Base-by-base conservation (phyloP, 2,888 invertebrate genomes). In the Clanis bilineata region DNA sequence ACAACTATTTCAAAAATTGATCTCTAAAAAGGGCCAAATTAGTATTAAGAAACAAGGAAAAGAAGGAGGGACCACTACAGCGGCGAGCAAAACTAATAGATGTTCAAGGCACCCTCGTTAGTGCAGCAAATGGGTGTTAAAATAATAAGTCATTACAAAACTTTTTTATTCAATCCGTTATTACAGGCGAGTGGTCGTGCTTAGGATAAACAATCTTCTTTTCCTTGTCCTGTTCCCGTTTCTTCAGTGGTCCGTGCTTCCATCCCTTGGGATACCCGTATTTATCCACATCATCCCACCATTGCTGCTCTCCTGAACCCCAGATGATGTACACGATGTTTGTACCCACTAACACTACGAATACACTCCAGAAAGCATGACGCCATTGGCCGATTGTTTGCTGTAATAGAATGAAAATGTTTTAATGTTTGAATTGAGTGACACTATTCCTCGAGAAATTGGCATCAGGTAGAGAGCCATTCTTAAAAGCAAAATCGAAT, bases 311-410 rank as follows among this genome's bases (percentile, higher is more conserved):
- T 0, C 96, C 96, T 18, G 95, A 95, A 0, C 95, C 96, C 88
- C 94, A 96, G 9, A 95, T 71, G 0, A 95, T 69, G 82, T 95
- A 97, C 0, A 96, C 77, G 0, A 95, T 45, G 77, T 96, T 96
- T 0, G 96, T 95, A 0, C 93, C 77, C 12, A 94, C 74, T 64
- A 97, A 93, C 0, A 96, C 94, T 0, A 76, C 93, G 41, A 95
- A 93, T 38, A 96, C 94, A 41, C 96, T 94, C 95, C 96, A 96
- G 77, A 97, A 97, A 3, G 96, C 96, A 1, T 92, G 78, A 32
- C 95, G 93, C 97, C 97, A 97, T 83, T 96, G 94, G 0, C 77
- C 74, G 1, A 95, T 72, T 1, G 93, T 92, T 81, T 94, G 93
- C 95, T 94, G 79, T 39, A 92, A 90, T 36, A 25, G 3, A 25